Evolutionary conservation across 2,797 vertebrate genomes (phyloP).

Genomic region (Craterocephalus amniculus): DNA sequence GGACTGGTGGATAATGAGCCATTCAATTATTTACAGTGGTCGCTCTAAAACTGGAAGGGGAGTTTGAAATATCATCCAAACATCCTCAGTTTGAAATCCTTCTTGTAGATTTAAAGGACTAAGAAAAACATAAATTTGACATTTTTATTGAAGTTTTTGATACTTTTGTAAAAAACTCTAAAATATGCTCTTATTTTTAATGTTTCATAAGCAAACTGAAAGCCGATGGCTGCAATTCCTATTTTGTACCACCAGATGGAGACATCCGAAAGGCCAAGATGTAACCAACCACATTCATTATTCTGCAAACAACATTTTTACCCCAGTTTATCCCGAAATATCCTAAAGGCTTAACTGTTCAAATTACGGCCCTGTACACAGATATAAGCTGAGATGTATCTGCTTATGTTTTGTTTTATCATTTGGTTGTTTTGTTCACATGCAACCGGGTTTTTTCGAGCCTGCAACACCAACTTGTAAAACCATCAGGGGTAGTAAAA

Average conservation of each 20-base stretch:
- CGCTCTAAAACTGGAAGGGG: slow-evolving; percentile 37
- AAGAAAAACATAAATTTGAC: background rate
- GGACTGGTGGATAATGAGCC: slow-evolving; percentile 29
- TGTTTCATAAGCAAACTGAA: background rate
- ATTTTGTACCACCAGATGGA: slow-evolving; percentile 60
- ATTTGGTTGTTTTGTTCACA: too few relatives aligned
- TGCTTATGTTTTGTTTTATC: too few relatives aligned
- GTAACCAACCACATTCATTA: background rate
- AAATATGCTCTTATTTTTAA: background rate
- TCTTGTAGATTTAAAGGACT: background rate
- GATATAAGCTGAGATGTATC: too few relatives aligned
- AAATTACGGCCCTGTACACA: too few relatives aligned
- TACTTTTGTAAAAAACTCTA: background rate
- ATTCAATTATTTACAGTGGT: slow-evolving; percentile 52
- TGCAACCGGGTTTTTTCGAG: too few relatives aligned
- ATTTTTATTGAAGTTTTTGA: background rate
- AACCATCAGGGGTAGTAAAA: too few relatives aligned
- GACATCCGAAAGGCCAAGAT: slow-evolving; percentile 40
- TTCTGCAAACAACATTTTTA: background rate
- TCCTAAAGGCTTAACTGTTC: too few relatives aligned
- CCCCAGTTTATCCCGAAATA: too few relatives aligned
- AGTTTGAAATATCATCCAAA: slow-evolving; percentile 4
- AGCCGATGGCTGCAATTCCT: background rate
- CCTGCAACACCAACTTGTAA: too few relatives aligned
- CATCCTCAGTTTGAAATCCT: background rate